Evolutionary conservation across 2,797 vertebrate species (phyloP).

Genomic region (Halcyon badia): DNA sequence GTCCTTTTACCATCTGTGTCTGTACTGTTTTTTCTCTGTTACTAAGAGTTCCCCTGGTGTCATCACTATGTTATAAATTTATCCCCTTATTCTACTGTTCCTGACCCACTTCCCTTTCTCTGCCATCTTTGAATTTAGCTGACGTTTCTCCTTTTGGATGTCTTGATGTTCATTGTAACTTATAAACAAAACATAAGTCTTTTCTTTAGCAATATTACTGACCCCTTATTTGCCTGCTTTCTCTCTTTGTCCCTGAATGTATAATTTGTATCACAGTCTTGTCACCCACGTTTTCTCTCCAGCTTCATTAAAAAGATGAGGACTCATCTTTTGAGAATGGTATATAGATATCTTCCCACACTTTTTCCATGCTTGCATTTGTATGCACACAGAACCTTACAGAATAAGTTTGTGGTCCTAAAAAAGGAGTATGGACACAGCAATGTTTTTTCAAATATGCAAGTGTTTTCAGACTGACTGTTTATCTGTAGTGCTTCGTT

Average conservation of each 20-base stretch:
- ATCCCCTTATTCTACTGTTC: not conserved
- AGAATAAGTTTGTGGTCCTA: not conserved
- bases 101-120: not conserved
- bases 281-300: not conserved
- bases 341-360: not conserved
- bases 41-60: not conserved
- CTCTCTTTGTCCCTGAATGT: not conserved
- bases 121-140: not conserved
- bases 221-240: not conserved
- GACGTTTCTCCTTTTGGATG: not conserved
- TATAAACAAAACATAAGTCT: not conserved
- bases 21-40: not conserved
- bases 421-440: not conserved
- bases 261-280: not conserved
- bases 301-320: not conserved
- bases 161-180: not conserved
- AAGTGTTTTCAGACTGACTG: not conserved
- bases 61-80: not conserved
- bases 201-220: not conserved
- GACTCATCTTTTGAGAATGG: not conserved
- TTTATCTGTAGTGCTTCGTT: not conserved
- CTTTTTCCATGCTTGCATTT: not conserved
- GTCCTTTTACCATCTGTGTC: not conserved
- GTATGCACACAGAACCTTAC: not conserved
- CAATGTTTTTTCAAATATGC: not conserved